These are phyloP conservation scores for Mesorhabditis sp. DNA, from an alignment of 2,888 invertebrate species.

Conservation along the genomic window DNA sequence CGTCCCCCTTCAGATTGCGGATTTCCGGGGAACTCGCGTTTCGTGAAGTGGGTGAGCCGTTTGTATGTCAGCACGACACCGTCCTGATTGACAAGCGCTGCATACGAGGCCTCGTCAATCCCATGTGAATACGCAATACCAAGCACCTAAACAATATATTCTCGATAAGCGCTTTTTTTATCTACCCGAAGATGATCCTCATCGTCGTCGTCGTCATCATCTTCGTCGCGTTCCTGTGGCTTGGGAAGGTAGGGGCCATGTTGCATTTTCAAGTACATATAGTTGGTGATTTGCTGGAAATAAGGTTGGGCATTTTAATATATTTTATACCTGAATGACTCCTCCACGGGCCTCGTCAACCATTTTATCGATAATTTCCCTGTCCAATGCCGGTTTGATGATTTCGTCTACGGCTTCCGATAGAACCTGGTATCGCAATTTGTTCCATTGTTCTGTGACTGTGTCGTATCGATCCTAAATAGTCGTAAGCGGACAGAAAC, in stretches of 20 bases:
- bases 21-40: constrained; percentile 55
- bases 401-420: constrained; percentile 81
- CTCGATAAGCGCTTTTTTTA: background rate
- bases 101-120: constrained; percentile 63
- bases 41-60: constrained; percentile 79
- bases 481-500: background rate
- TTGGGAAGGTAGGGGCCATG: no score
- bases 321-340: constrained; percentile 57
- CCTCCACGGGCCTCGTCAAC: constrained; percentile 75
- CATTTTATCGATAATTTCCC: constrained; percentile 77
- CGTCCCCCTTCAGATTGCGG: constrained; percentile 10
- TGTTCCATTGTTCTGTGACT: constrained; percentile 78
- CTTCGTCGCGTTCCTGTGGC: constrained; percentile 5
- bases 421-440: constrained; percentile 74
- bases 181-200: constrained; percentile 30
- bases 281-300: background rate
- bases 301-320: background rate
- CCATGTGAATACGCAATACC: constrained; percentile 45
- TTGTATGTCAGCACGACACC: constrained; percentile 89
- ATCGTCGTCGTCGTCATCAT: constrained; percentile 45
- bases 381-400: constrained; percentile 81
- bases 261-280: no score
- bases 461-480: constrained; percentile 38
- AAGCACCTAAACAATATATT: background rate
- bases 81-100: constrained; percentile 79